These are phyloP conservation scores for Tor tambroides DNA, from an alignment of 2,113 vertebrate genomes.

Conservation along the genomic window DNA sequence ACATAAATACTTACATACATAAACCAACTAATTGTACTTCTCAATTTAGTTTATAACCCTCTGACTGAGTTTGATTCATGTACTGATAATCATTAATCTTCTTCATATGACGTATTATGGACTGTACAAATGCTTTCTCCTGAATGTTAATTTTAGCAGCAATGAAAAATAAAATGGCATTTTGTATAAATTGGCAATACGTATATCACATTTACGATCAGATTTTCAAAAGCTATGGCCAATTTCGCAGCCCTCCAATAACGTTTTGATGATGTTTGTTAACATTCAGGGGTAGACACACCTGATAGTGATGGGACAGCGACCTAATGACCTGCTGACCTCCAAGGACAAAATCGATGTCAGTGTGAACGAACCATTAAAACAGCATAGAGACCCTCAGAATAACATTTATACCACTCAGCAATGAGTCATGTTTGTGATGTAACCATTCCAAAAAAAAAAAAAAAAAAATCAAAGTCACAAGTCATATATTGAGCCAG, in stretches of 20 bases:
- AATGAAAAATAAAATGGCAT: not conserved
- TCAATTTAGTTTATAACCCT: not conserved
- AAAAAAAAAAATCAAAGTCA: not conserved
- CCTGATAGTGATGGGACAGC: not conserved
- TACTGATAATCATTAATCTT: not conserved
- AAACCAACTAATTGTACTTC: not conserved
- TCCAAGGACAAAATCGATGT: not conserved
- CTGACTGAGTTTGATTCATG: not conserved
- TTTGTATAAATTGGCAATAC: not conserved
- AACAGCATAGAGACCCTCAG: not conserved
- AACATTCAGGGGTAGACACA: not conserved
- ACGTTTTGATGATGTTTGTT: no score
- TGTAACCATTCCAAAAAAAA: not conserved
- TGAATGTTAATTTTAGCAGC: not conserved
- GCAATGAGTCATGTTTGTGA: not conserved
- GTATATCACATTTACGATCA: not conserved
- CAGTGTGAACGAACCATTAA: not conserved
- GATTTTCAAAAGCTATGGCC: not conserved
- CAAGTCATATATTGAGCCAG: not conserved
- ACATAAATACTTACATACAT: not conserved
- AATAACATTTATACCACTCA: not conserved
- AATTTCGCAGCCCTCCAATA: not conserved
- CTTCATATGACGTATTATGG: not conserved
- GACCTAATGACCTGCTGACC: not conserved
- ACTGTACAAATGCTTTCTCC: not conserved